phyloP scores from a whole-genome alignment of 2,888 invertebrate genomes.

The Cephonodes hylas region DNA sequence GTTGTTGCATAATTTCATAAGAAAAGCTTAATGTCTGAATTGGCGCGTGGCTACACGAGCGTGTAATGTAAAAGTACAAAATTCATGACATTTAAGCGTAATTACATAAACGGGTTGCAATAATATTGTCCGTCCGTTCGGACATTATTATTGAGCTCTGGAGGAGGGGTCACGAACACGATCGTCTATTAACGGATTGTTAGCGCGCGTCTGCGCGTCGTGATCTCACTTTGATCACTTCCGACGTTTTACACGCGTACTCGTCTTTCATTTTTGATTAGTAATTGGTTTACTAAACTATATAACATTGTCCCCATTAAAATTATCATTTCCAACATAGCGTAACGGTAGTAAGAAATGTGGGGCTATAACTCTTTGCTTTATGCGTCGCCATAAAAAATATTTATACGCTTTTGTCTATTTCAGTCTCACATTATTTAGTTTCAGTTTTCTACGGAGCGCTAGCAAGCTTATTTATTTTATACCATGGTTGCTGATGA shows the following conservation, averaged over 20 bases:
- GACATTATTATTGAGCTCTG: conserved; percentile 47
- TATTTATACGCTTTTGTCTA: not conserved
- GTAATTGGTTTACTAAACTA: not conserved
- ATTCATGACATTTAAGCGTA: not conserved
- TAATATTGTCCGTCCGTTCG: conserved; percentile 12
- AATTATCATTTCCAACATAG: not conserved
- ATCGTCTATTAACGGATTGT: conserved; percentile 72
- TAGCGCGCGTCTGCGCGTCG: conserved; percentile 67
- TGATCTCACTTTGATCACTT: conserved; percentile 70
- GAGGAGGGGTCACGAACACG: conserved; percentile 69
- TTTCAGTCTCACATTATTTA: not conserved
- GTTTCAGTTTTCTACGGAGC: not conserved
- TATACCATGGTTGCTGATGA: not conserved
- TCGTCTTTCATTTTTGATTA: conserved; percentile 4
- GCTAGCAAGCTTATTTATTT: not conserved
- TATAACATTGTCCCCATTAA: not conserved
- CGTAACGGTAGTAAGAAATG: not conserved
- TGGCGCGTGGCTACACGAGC: not conserved
- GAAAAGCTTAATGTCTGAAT: not conserved
- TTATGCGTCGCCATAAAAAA: not conserved
- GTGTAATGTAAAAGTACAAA: not conserved
- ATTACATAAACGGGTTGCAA: conserved; percentile 6
- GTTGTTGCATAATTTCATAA: not conserved
- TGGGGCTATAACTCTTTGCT: not conserved
- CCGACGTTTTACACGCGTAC: conserved; percentile 50